phyloP scores from a whole-genome alignment of 2,797 vertebrate species.

The Dryobates pubescens region DNA sequence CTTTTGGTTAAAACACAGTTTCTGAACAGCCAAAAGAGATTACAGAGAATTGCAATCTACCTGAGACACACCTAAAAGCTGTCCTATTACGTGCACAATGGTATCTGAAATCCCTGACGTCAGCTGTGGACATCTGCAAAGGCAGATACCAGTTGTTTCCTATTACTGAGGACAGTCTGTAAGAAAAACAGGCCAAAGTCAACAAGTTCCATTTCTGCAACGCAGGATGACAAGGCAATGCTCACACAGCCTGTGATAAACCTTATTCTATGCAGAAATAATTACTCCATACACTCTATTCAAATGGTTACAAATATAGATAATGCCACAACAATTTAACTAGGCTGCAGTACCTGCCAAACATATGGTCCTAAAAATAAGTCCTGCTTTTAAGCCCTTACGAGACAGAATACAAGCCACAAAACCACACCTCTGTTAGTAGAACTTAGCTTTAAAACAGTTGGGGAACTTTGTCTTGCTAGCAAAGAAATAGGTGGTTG shows the following conservation, averaged over 20 bases:
- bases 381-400: not conserved
- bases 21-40: not conserved
- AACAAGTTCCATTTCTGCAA: slow-evolving; percentile 58
- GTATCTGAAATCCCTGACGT: slow-evolving; percentile 46
- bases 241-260: not conserved
- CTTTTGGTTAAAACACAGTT: not conserved
- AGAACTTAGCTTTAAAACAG: not conserved
- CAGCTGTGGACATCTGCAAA: slow-evolving; percentile 36
- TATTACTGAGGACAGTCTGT: slow-evolving; percentile 28
- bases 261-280: not conserved
- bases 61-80: not conserved
- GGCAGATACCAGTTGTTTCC: slow-evolving; percentile 53
- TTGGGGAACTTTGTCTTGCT: not conserved
- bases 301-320: not conserved
- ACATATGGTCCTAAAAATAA: not conserved
- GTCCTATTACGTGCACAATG: slow-evolving; percentile 5
- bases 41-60: not conserved
- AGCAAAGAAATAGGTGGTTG: not conserved
- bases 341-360: not conserved
- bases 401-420: not conserved
- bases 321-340: not conserved
- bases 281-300: not conserved
- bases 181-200: slow-evolving; percentile 59
- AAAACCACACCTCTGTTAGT: not conserved
- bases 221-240: slow-evolving; percentile 55